Evolutionary conservation across 2,888 invertebrate genomes (phyloP), one percentile per base, ranked within the genome.

Genomic region (Drosophila setosimentum): DNA sequence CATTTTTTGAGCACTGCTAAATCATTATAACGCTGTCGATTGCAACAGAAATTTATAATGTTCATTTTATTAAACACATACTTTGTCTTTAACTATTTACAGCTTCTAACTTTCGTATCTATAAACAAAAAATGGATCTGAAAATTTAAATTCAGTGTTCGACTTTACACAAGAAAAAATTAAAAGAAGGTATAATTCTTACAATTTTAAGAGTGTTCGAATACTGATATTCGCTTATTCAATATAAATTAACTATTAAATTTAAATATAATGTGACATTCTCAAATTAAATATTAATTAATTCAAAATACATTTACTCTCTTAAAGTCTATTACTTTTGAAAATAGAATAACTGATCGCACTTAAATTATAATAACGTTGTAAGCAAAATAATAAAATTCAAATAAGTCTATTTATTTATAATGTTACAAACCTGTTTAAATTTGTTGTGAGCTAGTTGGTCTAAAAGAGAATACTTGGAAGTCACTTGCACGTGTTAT

Each of bases 391-490:
- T 16, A 5, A 33, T 16, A 16, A 33, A 13, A 33, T 33, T 33
- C 16, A 33, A 33, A 16, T 13, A 13, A 13, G 33, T 5, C 7
- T 24, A 1, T 45, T 24, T 45, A 45, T 24, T 45, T 45, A 16
- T 8, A 45, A 45, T 50, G 3, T 50, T 48, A 37, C 62, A 37
- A 59, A 77, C 76, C 76, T 77, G 76, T 49, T 67, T 11, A 18
- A 32, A 32, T 48, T 37, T 67, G n/a, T 51, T 45, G 18, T 42
- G 1, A 35, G 8, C n/a, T 33, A 6, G 21, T 27, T 57, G 49
- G 16, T 29, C n/a, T 8, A 18, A 45, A 24, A 13, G 48, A 50
- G 11, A 30, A 57, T 16, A 42, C 57, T 42, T 42, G 21, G 29
- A 45, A 33, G 42, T 73, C 33, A 27, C 37, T 63, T 35, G 37